Conservation (phyloP, 2,888 invertebrate genomes). For the Gordius sp. region DNA sequence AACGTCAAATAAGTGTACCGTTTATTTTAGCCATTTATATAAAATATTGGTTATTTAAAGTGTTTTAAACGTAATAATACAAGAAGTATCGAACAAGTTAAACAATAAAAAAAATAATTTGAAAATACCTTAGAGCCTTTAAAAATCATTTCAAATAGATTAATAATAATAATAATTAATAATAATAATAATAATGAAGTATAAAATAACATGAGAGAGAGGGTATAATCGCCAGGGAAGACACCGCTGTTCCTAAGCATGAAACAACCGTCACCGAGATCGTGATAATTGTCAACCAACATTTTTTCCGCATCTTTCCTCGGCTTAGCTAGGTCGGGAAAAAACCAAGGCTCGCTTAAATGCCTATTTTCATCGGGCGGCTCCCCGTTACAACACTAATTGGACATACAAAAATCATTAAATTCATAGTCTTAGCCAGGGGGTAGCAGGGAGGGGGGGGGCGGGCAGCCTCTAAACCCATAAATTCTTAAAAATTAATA, state of each 20-base stretch:
- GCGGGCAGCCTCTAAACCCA: too few relatives aligned
- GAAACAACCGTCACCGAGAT: conserved; percentile 69
- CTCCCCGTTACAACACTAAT: too few relatives aligned
- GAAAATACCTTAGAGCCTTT: neutral
- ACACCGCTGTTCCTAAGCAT: conserved; percentile 67
- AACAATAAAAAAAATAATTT: neutral
- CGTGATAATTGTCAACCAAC: conserved; percentile 36
- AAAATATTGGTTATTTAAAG: neutral
- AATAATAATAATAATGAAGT: conserved; percentile 17
- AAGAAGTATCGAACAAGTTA: neutral
- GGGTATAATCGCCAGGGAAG: conserved; percentile 56
- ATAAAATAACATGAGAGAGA: conserved; percentile 52
- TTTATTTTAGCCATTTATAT: neutral
- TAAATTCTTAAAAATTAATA: too few relatives aligned
- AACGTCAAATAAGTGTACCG: neutral
- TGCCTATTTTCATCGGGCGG: neutral
- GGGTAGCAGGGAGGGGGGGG: too few relatives aligned
- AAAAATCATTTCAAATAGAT: conserved; percentile 2
- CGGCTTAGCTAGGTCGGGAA: conserved; percentile 55
- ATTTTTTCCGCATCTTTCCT: conserved; percentile 54
- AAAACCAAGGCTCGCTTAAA: conserved; percentile 36
- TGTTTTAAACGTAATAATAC: neutral
- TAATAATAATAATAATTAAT: neutral
- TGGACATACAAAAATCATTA: too few relatives aligned
- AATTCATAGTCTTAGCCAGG: too few relatives aligned